phyloP scores from a whole-genome alignment of 2,113 vertebrate species.

The Pseudopodoces humilis region DNA sequence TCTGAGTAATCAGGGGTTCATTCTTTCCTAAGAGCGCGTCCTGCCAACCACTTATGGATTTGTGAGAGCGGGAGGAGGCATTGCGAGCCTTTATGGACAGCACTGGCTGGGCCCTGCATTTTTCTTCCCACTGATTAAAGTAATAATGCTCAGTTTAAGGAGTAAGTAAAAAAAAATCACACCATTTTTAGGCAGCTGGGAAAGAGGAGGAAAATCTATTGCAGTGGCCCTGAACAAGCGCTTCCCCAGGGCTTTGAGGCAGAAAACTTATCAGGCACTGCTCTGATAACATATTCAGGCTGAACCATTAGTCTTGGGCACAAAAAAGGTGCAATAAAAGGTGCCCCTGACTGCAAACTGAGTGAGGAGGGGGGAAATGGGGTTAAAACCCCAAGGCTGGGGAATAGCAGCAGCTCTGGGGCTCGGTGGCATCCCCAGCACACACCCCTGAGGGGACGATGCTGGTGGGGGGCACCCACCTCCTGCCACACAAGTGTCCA shows the following conservation, averaged over 20 bases:
- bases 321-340: not conserved
- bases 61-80: not conserved
- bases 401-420: not conserved
- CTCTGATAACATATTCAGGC: not conserved
- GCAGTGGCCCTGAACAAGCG: not conserved
- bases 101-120: not conserved
- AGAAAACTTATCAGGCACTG: slow-evolving; percentile 8
- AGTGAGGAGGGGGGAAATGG: not conserved
- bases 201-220: slow-evolving; percentile 24
- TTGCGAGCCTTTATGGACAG: not conserved
- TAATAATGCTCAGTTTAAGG: not conserved
- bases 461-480: not conserved
- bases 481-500: not conserved
- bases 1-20: not conserved
- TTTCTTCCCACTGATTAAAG: not conserved
- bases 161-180: slow-evolving; percentile 27
- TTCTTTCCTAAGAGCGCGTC: not conserved
- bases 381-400: not conserved
- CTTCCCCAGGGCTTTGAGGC: not conserved
- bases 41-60: not conserved
- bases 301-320: not conserved
- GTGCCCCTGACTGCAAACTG: not conserved
- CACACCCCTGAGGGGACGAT: not conserved
- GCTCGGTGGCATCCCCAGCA: not conserved
- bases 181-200: not conserved